Evolutionary conservation across 1,140 invertebrate genomes (phyloP).

Genomic region (Lordiphosa clarofinis): DNA sequence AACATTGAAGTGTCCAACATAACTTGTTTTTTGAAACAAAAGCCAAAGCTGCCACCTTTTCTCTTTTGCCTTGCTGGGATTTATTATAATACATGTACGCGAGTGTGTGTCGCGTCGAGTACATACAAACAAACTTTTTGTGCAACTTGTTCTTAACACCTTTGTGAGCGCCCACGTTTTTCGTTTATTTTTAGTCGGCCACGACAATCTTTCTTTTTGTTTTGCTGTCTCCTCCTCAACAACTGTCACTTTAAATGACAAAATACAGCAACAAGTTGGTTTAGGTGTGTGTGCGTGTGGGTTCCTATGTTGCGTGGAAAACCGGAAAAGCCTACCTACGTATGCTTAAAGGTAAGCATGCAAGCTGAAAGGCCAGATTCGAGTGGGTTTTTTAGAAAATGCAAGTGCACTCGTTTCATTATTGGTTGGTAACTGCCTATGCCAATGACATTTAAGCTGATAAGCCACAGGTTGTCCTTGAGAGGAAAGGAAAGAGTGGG

Average conservation of each 20-base stretch:
- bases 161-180: conserved; percentile 64
- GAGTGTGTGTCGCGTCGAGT: conserved; percentile 12
- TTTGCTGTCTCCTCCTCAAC: conserved; percentile 26
- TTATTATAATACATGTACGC: conserved; percentile 41
- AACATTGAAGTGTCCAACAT: conserved; percentile 62
- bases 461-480: conserved; percentile 62
- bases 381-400: conserved; percentile 43
- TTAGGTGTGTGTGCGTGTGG: conserved; percentile 27
- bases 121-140: conserved; percentile 18
- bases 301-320: conserved; percentile 44
- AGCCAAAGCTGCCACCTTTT: conserved; percentile 57
- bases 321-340: conserved; percentile 69
- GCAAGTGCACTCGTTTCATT: conserved; percentile 50
- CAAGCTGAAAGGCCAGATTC: conserved; percentile 2
- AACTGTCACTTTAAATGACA: conserved; percentile 46
- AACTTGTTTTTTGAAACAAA: conserved; percentile 64
- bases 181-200: conserved; percentile 60
- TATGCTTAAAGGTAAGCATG: conserved; percentile 1
- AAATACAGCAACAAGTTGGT: conserved; percentile 14
- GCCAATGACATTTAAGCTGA: conserved; percentile 64
- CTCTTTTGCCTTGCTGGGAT: conserved; percentile 28
- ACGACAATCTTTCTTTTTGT: conserved; percentile 25
- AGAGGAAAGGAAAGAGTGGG: conserved; percentile 15
- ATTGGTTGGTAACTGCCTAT: conserved; percentile 14
- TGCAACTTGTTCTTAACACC: conserved; percentile 76